phyloP scores from a whole-genome alignment of 2,797 vertebrate species.

The Nannoperca obscura region DNA sequence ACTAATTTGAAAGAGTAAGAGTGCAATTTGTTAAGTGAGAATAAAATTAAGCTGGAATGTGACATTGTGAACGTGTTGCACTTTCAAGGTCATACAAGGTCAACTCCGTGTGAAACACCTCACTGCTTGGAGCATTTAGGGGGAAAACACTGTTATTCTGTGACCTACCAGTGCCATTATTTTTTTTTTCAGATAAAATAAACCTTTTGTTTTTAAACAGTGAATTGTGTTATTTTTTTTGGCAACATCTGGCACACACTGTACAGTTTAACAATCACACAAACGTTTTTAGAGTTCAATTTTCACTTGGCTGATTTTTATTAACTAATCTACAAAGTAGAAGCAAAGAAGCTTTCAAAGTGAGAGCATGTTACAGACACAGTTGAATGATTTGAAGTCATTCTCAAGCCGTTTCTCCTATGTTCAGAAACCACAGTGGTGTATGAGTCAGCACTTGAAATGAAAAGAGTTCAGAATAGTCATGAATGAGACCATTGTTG shows the following conservation, averaged over 20 bases:
- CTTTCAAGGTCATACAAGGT: neutral
- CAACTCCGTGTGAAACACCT: slow-evolving; percentile 5
- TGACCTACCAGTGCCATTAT: slow-evolving; percentile 44
- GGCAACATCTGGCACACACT: neutral
- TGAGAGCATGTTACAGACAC: slow-evolving; percentile 2
- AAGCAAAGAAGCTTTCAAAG: slow-evolving; percentile 29
- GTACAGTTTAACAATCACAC: neutral
- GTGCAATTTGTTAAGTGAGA: neutral
- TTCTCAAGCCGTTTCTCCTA: slow-evolving; percentile 12
- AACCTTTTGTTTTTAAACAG: slow-evolving; percentile 35
- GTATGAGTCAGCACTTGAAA: slow-evolving; percentile 21
- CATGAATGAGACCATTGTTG: slow-evolving; percentile 3
- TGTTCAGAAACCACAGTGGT: slow-evolving; percentile 24
- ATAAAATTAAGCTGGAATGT: neutral
- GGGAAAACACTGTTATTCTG: slow-evolving; percentile 28
- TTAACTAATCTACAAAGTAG: slow-evolving; percentile 53
- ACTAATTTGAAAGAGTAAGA: neutral
- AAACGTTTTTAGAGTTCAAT: neutral
- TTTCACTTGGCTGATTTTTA: slow-evolving; percentile 63
- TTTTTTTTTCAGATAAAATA: slow-evolving; percentile 51
- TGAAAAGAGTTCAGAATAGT: slow-evolving; percentile 19
- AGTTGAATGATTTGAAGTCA: slow-evolving; percentile 18
- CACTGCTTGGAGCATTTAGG: slow-evolving; percentile 24
- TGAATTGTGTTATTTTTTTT: slow-evolving; percentile 29
- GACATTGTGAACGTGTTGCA: neutral